These are phyloP conservation scores for Octodon degus DNA, from an alignment of 2,113 vertebrate genomes.

Conservation along the genomic window DNA sequence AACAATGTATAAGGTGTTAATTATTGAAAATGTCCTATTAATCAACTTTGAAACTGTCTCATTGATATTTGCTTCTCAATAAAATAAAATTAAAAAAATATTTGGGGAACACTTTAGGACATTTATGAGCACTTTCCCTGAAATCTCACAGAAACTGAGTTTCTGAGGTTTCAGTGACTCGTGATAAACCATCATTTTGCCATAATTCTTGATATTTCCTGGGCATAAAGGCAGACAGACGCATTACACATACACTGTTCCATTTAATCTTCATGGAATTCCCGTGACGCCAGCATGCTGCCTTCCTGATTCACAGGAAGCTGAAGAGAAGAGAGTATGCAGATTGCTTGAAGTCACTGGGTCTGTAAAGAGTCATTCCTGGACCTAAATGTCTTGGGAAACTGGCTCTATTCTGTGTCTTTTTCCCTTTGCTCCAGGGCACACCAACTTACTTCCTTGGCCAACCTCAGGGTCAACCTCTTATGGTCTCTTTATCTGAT, in stretches of 20 bases:
- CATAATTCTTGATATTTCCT: not conserved
- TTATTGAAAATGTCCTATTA: no score
- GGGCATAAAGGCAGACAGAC: not conserved
- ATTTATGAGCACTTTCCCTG: not conserved
- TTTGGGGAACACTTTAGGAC: slow-evolving; percentile 8
- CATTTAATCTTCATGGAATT: not conserved
- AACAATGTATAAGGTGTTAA: no score
- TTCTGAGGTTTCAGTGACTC: not conserved
- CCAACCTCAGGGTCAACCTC: slow-evolving; percentile 26
- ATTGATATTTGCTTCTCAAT: no score
- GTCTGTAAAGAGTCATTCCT: not conserved
- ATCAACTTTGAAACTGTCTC: no score
- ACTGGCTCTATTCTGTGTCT: not conserved
- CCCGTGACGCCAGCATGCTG: not conserved
- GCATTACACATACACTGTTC: not conserved
- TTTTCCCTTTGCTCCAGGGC: slow-evolving; percentile 11
- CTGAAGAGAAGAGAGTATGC: not conserved
- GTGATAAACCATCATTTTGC: not conserved
- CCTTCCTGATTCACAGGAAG: not conserved
- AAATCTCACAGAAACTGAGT: not conserved
- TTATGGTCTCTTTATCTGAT: slow-evolving; percentile 58
- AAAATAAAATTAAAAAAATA: not conserved
- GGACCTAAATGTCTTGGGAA: not conserved
- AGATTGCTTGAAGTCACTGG: not conserved
- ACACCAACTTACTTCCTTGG: not conserved